These are phyloP conservation scores for Phainopepla nitens DNA, from an alignment of 2,113 vertebrate genomes.

Conservation along the genomic window DNA sequence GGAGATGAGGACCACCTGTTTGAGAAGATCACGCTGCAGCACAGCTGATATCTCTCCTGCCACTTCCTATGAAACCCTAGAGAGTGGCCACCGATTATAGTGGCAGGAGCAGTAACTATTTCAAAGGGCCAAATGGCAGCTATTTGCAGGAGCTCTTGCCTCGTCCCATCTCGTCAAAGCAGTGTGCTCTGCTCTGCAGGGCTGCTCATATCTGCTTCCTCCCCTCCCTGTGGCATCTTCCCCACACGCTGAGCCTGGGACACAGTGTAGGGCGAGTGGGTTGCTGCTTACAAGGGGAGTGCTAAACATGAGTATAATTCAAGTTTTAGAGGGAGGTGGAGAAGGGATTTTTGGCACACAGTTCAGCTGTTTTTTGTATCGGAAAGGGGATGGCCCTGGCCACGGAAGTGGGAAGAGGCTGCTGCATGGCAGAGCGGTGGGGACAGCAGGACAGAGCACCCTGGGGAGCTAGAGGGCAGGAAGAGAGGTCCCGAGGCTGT, in stretches of 20 bases:
- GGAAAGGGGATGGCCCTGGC: conserved; percentile 20
- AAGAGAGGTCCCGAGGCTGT: conserved; percentile 2
- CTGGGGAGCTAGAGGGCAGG: conserved; percentile 35
- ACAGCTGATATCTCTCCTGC: conserved; percentile 30
- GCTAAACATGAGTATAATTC: not conserved
- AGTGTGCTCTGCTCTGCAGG: not conserved
- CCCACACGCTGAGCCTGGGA: not conserved
- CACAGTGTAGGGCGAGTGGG: fast-evolving
- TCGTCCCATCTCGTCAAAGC: not conserved
- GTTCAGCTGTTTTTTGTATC: not conserved
- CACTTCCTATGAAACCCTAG: conserved; percentile 27
- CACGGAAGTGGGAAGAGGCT: conserved; percentile 23
- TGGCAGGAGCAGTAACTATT: not conserved
- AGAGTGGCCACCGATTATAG: not conserved
- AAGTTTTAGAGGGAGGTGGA: not conserved
- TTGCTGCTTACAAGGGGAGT: not conserved
- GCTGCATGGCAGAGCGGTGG: fast-evolving
- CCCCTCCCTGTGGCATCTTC: not conserved
- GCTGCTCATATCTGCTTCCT: not conserved
- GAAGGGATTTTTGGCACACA: not conserved
- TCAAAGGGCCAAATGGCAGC: not conserved
- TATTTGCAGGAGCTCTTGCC: not conserved
- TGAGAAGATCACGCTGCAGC: conserved; percentile 17
- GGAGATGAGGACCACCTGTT: conserved; percentile 55
- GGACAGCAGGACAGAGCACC: not conserved